Base-by-base conservation (phyloP, 2,888 invertebrate genomes). In the Acleris literana region DNA sequence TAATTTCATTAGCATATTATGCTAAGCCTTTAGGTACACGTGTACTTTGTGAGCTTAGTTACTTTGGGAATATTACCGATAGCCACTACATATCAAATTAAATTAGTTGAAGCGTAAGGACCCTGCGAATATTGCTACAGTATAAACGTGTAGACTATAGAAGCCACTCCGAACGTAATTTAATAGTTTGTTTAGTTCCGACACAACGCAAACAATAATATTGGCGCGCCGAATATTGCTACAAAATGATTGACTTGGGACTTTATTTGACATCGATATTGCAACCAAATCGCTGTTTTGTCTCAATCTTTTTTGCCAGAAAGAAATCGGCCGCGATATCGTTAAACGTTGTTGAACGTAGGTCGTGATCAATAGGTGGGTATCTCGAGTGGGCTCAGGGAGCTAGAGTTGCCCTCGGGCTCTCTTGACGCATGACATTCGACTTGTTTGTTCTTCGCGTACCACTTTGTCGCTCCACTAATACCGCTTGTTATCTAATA, bases 391-490 rank as follows among this genome's bases (percentile, higher is more conserved):
- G 58, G 1, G 33, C 29, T 46, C 17, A n/a, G 57, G 16, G 48
- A 59, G 46, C 20, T 20, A 29, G 49, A 39, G 33, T 29, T 25
- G 49, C 55, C 59, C 20, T 49, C 43, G 17, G 60, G 46, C 56
- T 55, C 60, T 46, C 9, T 44, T 16, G 59, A 33, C 61, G 16
- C 29, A 55, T 51, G 65, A 33, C 56, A 52, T 44, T 60, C 52
- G 60, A 55, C 64, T 65, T 65, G 52, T 61, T 61, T 57, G 61
- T 62, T 62, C 61, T 66, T 66, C 56, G 56, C 17, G 49, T 54
- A 61, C 49, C 65, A 65, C 57, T 62, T 62, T 66, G 61, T 62
- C 53, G 48, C 22, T 51, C 61, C 46, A 62, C 52, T 62, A 66
- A 66, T 66, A 46, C 25, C 44, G 51, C 61, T 57, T 56, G 61